Conservation (phyloP, 1,140 invertebrate species). For the Leptonema lineaticorne region DNA sequence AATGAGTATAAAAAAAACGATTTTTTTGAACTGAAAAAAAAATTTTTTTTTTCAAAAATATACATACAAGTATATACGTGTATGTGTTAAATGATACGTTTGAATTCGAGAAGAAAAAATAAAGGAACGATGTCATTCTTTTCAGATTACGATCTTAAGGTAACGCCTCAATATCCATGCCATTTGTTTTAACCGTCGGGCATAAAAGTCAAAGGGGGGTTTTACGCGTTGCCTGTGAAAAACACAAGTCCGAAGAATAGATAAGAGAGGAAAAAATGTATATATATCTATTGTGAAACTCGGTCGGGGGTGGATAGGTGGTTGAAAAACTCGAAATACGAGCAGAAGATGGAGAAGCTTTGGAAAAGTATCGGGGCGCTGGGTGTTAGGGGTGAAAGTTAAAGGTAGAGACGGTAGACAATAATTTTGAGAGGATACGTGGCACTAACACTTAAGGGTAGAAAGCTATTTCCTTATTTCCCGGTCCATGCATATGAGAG, state of each 20-base stretch:
- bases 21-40: too few species aligned
- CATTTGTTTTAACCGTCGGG: slow-evolving; percentile 32
- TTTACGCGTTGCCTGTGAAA: slow-evolving; percentile 10
- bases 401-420: slow-evolving; percentile 28
- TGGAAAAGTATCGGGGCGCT: not conserved
- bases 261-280: slow-evolving; percentile 26
- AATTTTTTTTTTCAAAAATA: not conserved
- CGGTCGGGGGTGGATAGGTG: too few species aligned
- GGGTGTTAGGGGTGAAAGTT: slow-evolving; percentile 6
- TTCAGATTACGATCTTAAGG: slow-evolving; percentile 19
- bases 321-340: too few species aligned
- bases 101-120: not conserved
- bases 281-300: slow-evolving; percentile 19
- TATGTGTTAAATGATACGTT: too few species aligned
- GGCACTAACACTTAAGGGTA: slow-evolving; percentile 40
- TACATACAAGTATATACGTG: too few species aligned
- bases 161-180: slow-evolving; percentile 28
- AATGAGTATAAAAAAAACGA: not conserved
- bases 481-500: slow-evolving; percentile 40
- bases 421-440: slow-evolving; percentile 33
- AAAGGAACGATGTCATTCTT: slow-evolving; percentile 9
- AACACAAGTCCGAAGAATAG: slow-evolving; percentile 20
- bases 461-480: slow-evolving; percentile 36
- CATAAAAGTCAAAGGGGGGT: slow-evolving; percentile 25
- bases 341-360: slow-evolving; percentile 1